Base-by-base conservation (phyloP, 2,797 vertebrate species). In the Sebastes paucispinis region DNA sequence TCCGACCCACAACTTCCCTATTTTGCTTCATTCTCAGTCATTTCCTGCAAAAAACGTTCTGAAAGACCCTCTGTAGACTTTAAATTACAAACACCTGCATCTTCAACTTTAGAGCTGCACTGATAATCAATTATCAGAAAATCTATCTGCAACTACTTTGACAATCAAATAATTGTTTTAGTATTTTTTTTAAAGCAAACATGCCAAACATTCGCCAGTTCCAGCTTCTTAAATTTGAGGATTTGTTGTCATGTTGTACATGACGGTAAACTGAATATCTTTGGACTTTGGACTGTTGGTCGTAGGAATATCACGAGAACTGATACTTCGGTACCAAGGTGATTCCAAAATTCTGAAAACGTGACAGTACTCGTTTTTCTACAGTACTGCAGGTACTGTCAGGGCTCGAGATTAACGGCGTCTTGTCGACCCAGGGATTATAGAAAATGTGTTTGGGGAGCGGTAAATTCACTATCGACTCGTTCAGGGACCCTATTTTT, bases 241-340 rank as follows among this genome's bases (percentile, higher is more conserved):
- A 32, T 12, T 27, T 20, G 1, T 67, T 50, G 12, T 27, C 8
- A 0, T 52, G 18, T 29, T 52, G 27, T 8, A 52, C 27, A 50
- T 14, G 18, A 52, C 8, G 0, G 10, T 57, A 13, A 25, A 13
- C 54, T 57, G 54, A 13, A 57, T 57, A 57, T 57, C 39, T 66
- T 27, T 66, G 39, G 39, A 0, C 39, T 43, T 43, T 43, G 39
- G 14, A 43, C 14, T 16, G 39, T 43, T 43, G 0, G 39, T 43
- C 14, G 0, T 7, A 43, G 39, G 6, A 16, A 43, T 47, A 16
- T 47, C 0, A 0, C 16, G 0, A 47, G 16, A 18, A 47, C 43
- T 47, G 43, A 47, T 18, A 16, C 43, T 47, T 47, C 16, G 14
- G 43, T 16, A 18, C 43, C 43, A 18, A 47, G 16, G 36, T 25